phyloP scores from a whole-genome alignment of 2,113 vertebrate species.

The Thermophis baileyi region DNA sequence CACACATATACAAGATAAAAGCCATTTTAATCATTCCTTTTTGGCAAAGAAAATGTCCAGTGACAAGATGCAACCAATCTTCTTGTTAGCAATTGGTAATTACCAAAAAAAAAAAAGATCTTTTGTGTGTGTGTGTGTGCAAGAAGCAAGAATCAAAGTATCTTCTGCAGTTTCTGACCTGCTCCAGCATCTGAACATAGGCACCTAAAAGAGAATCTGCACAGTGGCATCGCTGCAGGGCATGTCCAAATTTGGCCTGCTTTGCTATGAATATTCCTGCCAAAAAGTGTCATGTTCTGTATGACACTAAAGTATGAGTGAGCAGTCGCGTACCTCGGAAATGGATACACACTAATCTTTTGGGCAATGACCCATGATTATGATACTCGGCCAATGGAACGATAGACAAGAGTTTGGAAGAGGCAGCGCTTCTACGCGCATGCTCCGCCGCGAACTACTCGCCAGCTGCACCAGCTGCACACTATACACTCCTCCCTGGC shows the following conservation, averaged over 20 bases:
- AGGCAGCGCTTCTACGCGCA: not conserved
- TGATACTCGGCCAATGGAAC: not conserved
- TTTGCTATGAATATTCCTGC: not conserved
- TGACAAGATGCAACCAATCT: not conserved
- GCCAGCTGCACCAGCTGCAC: no score
- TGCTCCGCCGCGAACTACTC: not conserved
- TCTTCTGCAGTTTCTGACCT: not conserved
- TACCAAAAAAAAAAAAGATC: not conserved
- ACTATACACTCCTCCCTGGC: not conserved
- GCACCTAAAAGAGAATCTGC: not conserved
- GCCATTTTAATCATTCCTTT: not conserved
- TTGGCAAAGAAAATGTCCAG: not conserved
- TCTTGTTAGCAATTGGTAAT: not conserved
- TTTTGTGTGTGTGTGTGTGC: no score
- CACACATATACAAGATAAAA: not conserved
- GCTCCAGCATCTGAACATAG: not conserved
- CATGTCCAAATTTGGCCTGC: not conserved
- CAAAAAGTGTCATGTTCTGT: not conserved
- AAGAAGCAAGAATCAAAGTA: not conserved
- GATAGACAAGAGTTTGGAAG: no score
- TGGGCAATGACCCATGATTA: no score
- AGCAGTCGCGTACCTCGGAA: not conserved
- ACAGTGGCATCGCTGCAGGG: not conserved
- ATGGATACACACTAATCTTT: not conserved
- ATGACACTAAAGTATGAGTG: not conserved